Percentiles rank a stretch among this genome's conserved stretches.
phyloP scores from a whole-genome alignment of 2,797 vertebrate genomes.

The Enteromius trimaculatus region DNA sequence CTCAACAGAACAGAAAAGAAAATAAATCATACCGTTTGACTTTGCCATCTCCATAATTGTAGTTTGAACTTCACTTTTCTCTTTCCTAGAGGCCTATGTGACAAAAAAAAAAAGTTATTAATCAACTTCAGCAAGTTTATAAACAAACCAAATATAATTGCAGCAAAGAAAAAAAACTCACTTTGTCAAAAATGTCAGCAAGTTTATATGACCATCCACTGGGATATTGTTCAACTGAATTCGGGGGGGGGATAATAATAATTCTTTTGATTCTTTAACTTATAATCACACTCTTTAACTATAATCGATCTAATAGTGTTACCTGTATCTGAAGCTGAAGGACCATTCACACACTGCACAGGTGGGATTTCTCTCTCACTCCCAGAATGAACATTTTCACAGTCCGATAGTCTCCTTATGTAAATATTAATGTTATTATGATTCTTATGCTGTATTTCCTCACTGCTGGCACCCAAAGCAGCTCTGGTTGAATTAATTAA shows the following conservation, averaged over 20 bases:
- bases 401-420: constrained; percentile 68
- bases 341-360: constrained; percentile 55
- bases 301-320: background rate
- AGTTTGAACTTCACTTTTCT: constrained; percentile 7
- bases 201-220: background rate
- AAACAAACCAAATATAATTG: background rate
- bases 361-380: constrained; percentile 49
- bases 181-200: constrained; percentile 18
- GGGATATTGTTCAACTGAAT: constrained; percentile 23
- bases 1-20: background rate
- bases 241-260: background rate
- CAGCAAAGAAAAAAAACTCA: background rate
- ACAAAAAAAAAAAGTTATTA: background rate
- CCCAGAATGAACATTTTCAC: constrained; percentile 40
- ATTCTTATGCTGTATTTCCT: background rate
- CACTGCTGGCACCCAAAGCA: constrained; percentile 1
- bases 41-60: constrained; percentile 31
- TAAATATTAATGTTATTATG: constrained; percentile 57
- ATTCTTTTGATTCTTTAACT: background rate
- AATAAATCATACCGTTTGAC: constrained; percentile 53
- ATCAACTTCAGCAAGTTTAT: background rate
- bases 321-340: constrained; percentile 10
- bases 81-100: constrained; percentile 29
- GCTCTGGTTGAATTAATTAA: constrained; percentile 71
- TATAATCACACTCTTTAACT: too few relatives aligned